phyloP scores from a whole-genome alignment of 2,797 vertebrate genomes.

The Helostoma temminkii region DNA sequence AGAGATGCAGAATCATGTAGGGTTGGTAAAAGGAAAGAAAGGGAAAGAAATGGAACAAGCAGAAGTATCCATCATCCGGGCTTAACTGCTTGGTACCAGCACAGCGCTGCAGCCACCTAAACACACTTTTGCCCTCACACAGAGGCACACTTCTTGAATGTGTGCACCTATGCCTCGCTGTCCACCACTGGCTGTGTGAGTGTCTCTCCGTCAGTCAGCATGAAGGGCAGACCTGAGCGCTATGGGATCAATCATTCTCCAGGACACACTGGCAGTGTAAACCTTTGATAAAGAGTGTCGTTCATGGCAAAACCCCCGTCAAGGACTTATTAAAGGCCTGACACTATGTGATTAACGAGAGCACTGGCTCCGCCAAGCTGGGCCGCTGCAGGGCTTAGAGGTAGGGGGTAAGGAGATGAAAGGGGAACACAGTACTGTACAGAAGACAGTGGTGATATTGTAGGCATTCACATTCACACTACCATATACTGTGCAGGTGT shows the following conservation, averaged over 20 bases:
- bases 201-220: constrained; percentile 65
- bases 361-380: constrained; percentile 51
- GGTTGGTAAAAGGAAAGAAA: constrained; percentile 62
- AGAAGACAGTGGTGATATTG: constrained; percentile 13
- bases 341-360: constrained; percentile 80
- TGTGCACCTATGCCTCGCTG: constrained; percentile 26
- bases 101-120: constrained; percentile 4
- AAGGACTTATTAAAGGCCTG: constrained; percentile 85
- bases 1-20: constrained; percentile 44
- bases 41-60: constrained; percentile 64
- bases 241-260: constrained; percentile 80
- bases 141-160: constrained; percentile 7
- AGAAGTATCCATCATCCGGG: constrained; percentile 55
- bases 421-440: constrained; percentile 29
- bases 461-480: constrained; percentile 1
- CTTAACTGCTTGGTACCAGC: constrained; percentile 13
- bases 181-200: constrained; percentile 39
- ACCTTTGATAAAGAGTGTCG: constrained; percentile 86
- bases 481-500: neutral
- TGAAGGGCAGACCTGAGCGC: constrained; percentile 73
- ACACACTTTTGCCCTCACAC: constrained; percentile 13
- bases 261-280: constrained; percentile 79
- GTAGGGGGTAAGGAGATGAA: constrained; percentile 63
- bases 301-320: constrained; percentile 80
- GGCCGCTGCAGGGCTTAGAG: constrained; percentile 52